Evolutionary conservation across 2,113 vertebrate genomes (phyloP), one percentile per base, ranked within the genome.

Genomic region (Boleophthalmus pectinirostris): DNA sequence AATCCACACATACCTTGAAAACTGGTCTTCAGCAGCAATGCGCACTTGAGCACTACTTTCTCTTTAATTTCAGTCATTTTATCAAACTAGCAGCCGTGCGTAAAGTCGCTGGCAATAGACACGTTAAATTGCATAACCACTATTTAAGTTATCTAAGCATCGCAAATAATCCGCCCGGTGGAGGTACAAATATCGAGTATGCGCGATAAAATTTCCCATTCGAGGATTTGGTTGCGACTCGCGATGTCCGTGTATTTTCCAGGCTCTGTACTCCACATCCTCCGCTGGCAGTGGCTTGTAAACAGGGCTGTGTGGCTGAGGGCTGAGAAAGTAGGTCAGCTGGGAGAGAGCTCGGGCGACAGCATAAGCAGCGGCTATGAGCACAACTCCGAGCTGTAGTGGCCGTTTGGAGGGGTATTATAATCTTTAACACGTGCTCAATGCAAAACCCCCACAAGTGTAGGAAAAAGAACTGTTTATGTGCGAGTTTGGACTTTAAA

Each of bases 291-390:
- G 87, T 16, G 82, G 84, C 85, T 85, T 85, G 91, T 93, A 93
- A 93, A 93, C 92, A 93, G 90, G 74, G 85, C 79, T 82, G 92
- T 86, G 91, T 74, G 84, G 85, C 85, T 69, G 89, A 84, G 88
- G 86, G 87, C 87, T 68, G 80, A 80, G 90, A 93, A 95, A 95
- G 93, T 95, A 94, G 95, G 94, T 94, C 95, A 94, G 79, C 80
- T 90, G 81, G 87, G 75, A 61, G 58, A 61, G 58, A 92, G 92
- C 88, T 90, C 88, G 84, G 73, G 83, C 88, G 85, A 86, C 89
- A 89, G 89, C 87, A 87, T 84, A 85, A 87, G 87, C 86, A 75
- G 21, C 80, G 47, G 73, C 82, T 81, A 75, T 73, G 82, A 81
- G 60, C 77, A 53, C 69, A 88, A n/a, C 85, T 72, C 29, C 72